Conservation (phyloP, 2,888 invertebrate genomes). For the Plagiodera versicolora region DNA sequence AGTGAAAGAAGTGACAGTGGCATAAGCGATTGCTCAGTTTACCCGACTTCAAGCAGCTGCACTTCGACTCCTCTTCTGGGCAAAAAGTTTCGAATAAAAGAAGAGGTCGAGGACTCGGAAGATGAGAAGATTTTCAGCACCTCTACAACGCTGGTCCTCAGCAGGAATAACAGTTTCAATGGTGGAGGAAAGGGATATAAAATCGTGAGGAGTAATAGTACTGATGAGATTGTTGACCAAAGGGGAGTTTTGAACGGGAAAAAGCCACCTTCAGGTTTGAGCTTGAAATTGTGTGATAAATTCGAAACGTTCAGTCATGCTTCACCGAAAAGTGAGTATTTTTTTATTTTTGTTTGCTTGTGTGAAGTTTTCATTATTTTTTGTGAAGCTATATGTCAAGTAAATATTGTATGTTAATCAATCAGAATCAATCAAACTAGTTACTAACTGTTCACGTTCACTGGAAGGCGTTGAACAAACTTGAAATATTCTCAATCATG, state of each 20-base stretch:
- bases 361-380: neutral
- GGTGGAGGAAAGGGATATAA: slow-evolving; percentile 3
- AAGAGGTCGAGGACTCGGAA: slow-evolving; percentile 41
- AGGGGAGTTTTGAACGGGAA: neutral
- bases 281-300: slow-evolving; percentile 33
- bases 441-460: no score
- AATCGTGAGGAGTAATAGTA: slow-evolving; percentile 9
- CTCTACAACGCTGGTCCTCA: slow-evolving; percentile 19
- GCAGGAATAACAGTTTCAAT: slow-evolving; percentile 15
- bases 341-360: neutral
- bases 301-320: slow-evolving; percentile 37
- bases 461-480: no score
- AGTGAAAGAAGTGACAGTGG: slow-evolving; percentile 62
- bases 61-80: slow-evolving; percentile 46
- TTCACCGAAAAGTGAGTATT: slow-evolving; percentile 38
- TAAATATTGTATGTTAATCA: no score
- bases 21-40: slow-evolving; percentile 59
- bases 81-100: slow-evolving; percentile 49
- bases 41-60: slow-evolving; percentile 40
- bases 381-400: neutral
- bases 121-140: slow-evolving; percentile 18
- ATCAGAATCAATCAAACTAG: no score
- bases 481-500: no score
- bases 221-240: slow-evolving; percentile 8
- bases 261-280: slow-evolving; percentile 14